These are phyloP conservation scores for Druon quercuslanigerum DNA, from an alignment of 1,140 invertebrate species.

Conservation along the genomic window DNA sequence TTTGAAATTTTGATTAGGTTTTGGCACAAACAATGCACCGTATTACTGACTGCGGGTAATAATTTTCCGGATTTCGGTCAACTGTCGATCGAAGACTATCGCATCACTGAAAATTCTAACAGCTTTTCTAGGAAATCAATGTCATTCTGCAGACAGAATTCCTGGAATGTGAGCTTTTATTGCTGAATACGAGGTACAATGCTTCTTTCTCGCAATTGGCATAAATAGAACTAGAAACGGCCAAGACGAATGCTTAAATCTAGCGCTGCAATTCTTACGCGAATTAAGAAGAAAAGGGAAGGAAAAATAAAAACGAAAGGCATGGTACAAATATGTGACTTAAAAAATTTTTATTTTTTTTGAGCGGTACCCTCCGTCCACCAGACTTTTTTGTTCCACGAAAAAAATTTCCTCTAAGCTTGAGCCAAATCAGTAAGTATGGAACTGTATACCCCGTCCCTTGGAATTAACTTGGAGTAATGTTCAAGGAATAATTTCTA, in stretches of 20 bases:
- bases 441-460: no score
- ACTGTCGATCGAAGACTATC: background rate
- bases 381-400: no score
- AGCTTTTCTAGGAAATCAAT: background rate
- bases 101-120: background rate
- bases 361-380: no score
- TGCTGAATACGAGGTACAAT: slow-evolving; percentile 34
- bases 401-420: no score
- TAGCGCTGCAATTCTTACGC: slow-evolving; percentile 24
- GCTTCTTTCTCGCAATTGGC: slow-evolving; percentile 38
- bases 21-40: slow-evolving; percentile 64
- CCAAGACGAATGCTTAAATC: slow-evolving; percentile 32
- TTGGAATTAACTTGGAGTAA: no score
- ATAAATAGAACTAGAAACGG: slow-evolving; percentile 32
- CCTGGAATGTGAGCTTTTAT: slow-evolving; percentile 18
- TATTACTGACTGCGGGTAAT: slow-evolving; percentile 41
- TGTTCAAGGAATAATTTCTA: no score
- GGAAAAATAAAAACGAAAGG: no score
- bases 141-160: background rate
- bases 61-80: background rate
- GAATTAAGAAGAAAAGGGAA: background rate
- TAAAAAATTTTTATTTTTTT: no score
- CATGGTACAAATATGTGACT: no score
- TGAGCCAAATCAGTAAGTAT: no score
- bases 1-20: slow-evolving; percentile 62